Evolutionary conservation across 2,888 invertebrate genomes (phyloP).

Genomic region (Dermolepida albohirtum): DNA sequence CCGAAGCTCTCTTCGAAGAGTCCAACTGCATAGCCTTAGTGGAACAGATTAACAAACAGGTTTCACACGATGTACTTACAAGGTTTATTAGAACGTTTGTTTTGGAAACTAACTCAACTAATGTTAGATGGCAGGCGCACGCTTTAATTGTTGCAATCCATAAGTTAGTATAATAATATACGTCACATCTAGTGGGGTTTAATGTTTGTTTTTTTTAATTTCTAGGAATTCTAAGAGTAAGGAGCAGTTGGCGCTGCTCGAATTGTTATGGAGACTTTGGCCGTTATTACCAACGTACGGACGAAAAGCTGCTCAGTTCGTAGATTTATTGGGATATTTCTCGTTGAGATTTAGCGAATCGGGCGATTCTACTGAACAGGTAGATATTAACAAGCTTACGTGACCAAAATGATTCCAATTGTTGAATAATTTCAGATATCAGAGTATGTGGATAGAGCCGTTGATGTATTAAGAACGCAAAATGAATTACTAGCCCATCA

Average conservation of each 20-base stretch:
- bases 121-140: slow-evolving; percentile 96
- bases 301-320: slow-evolving; percentile 94
- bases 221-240: slow-evolving; percentile 78
- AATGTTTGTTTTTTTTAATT: slow-evolving; percentile 18
- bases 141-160: slow-evolving; percentile 86
- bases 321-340: slow-evolving; percentile 95
- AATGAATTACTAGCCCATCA: slow-evolving; percentile 90
- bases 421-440: slow-evolving; percentile 66
- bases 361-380: slow-evolving; percentile 75
- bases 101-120: slow-evolving; percentile 91
- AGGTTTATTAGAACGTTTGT: slow-evolving; percentile 91
- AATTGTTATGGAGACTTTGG: slow-evolving; percentile 92
- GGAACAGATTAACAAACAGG: slow-evolving; percentile 77
- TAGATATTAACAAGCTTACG: slow-evolving; percentile 49
- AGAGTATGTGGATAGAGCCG: slow-evolving; percentile 87
- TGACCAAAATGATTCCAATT: not conserved
- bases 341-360: slow-evolving; percentile 88
- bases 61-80: slow-evolving; percentile 73
- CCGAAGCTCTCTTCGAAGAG: slow-evolving; percentile 74
- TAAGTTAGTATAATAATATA: slow-evolving; percentile 68
- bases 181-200: not conserved
- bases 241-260: slow-evolving; percentile 84
- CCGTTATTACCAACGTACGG: slow-evolving; percentile 91
- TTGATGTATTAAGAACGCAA: slow-evolving; percentile 87
- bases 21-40: slow-evolving; percentile 76